Evolutionary conservation across 2,797 vertebrate genomes (phyloP).

Genomic region (Sebastes oblongus): DNA sequence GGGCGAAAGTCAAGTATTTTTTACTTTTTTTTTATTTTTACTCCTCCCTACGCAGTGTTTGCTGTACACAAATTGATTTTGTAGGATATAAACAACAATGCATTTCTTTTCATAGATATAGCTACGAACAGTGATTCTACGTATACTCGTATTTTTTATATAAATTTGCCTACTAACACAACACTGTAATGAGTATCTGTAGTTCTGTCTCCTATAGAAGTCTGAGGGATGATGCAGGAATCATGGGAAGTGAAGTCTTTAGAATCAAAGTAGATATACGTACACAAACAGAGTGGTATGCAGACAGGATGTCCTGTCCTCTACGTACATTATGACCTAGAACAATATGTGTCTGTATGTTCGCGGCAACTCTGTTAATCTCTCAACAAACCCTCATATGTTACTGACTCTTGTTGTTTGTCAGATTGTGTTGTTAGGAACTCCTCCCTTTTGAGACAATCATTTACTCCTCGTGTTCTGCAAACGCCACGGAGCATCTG

Average conservation of each 20-base stretch:
- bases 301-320: neutral
- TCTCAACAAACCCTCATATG: neutral
- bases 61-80: no score
- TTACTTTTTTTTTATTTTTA: no score
- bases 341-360: neutral
- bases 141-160: neutral
- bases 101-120: no score
- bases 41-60: no score
- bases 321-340: neutral
- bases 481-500: neutral
- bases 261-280: neutral
- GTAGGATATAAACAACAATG: no score
- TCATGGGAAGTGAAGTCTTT: neutral
- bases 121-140: neutral
- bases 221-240: neutral
- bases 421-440: neutral
- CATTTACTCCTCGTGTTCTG: slow-evolving; percentile 10
- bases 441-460: neutral
- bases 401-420: neutral
- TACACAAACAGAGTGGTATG: neutral
- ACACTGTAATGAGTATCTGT: neutral
- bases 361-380: neutral
- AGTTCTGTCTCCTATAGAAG: neutral
- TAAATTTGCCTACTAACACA: neutral
- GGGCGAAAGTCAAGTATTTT: no score